Evolutionary conservation across 2,113 vertebrate species (phyloP).

Genomic region (Hippocampus comes): DNA sequence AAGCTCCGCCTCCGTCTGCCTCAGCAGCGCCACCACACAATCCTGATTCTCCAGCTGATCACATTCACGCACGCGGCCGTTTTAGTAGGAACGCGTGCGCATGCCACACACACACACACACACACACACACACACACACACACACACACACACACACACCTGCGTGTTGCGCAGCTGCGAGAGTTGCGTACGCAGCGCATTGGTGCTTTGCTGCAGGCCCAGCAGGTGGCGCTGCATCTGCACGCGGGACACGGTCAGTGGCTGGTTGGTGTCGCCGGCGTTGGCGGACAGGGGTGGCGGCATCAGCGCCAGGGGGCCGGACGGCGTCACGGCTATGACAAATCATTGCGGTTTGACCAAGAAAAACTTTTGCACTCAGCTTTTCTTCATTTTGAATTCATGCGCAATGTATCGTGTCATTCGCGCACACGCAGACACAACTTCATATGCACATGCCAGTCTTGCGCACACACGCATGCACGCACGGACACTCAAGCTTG

Average conservation of each 20-base stretch:
- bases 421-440: background rate
- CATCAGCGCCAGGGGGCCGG: conserved; percentile 77
- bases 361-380: too few relatives aligned
- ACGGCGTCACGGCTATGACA: conserved; percentile 69
- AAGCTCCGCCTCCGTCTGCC: conserved; percentile 89
- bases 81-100: background rate
- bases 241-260: conserved; percentile 79
- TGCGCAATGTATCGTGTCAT: background rate
- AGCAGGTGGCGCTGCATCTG: conserved; percentile 95
- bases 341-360: background rate
- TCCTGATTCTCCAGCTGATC: conserved; percentile 93
- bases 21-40: conserved; percentile 82
- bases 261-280: conserved; percentile 72
- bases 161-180: conserved; percentile 89
- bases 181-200: conserved; percentile 87
- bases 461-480: background rate
- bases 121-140: conserved; percentile 49
- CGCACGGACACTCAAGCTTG: background rate
- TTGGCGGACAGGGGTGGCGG: conserved; percentile 76
- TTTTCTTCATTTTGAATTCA: background rate
- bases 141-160: conserved; percentile 64
- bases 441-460: conserved; percentile 5
- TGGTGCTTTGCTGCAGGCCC: conserved; percentile 88
- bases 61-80: background rate
- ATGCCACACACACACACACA: conserved; percentile 68